Percentiles rank a stretch among this genome's conserved stretches.
Conservation (phyloP, 2,888 invertebrate genomes). For the Drosophila mulleri region DNA sequence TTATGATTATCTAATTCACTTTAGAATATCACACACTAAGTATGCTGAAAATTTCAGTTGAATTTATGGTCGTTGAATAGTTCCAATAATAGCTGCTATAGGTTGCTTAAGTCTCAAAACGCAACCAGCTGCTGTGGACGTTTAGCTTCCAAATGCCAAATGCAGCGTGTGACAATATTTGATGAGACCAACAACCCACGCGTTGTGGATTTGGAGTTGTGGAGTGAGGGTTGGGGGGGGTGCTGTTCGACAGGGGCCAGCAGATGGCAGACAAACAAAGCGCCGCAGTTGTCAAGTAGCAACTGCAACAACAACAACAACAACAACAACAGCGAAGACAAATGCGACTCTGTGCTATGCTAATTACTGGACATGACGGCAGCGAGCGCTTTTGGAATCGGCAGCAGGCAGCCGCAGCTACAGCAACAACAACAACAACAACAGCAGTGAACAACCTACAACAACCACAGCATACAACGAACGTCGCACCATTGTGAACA, state of each 20-base stretch:
- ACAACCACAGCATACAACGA: slow-evolving; percentile 18
- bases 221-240: too few relatives aligned
- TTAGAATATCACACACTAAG: background rate
- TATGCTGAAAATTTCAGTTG: background rate
- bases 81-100: background rate
- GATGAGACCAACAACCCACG: slow-evolving; percentile 42
- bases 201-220: background rate
- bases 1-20: background rate
- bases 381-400: slow-evolving; percentile 66
- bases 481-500: slow-evolving; percentile 71
- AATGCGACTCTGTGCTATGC: slow-evolving; percentile 74
- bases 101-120: background rate
- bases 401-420: slow-evolving; percentile 22
- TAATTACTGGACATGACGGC: slow-evolving; percentile 80
- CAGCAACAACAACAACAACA: slow-evolving; percentile 20
- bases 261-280: slow-evolving; percentile 63
- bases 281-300: slow-evolving; percentile 68
- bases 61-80: slow-evolving; percentile 4
- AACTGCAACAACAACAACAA: slow-evolving; percentile 17
- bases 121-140: background rate
- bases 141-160: slow-evolving; percentile 10
- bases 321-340: slow-evolving; percentile 30
- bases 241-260: slow-evolving; percentile 4
- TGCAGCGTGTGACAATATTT: slow-evolving; percentile 27
- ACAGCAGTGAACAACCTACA: background rate